Percentiles rank a stretch among this genome's conserved stretches.
phyloP scores from a whole-genome alignment of 1,140 invertebrate genomes.

The Drosophila rufa region DNA sequence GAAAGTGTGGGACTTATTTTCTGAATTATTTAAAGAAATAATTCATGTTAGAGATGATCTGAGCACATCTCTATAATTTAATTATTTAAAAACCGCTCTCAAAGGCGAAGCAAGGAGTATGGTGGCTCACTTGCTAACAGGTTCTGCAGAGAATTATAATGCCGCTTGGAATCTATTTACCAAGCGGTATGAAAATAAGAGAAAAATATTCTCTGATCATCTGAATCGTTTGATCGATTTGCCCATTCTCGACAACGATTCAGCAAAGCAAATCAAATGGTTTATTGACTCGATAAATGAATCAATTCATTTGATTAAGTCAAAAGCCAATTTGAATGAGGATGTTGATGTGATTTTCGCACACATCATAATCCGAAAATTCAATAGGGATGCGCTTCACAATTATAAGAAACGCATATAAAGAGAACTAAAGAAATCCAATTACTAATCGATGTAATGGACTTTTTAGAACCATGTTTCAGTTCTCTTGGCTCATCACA shows the following conservation, averaged over 20 bases:
- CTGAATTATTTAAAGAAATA: constrained; percentile 6
- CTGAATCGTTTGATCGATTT: constrained; percentile 9
- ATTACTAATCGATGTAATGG: too few relatives aligned
- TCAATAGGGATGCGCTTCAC: too few relatives aligned
- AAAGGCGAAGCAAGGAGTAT: neutral
- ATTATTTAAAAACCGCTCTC: constrained; percentile 1
- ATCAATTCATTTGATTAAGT: constrained; percentile 2
- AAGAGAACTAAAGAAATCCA: too few relatives aligned
- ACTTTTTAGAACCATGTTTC: too few relatives aligned
- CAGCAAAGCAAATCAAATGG: neutral
- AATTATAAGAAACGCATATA: too few relatives aligned
- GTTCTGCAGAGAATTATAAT: constrained; percentile 9
- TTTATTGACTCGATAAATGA: constrained; percentile 2
- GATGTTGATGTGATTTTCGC: constrained; percentile 12
- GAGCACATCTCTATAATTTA: constrained; percentile 8
- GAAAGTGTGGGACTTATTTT: constrained; percentile 1
- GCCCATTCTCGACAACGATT: neutral
- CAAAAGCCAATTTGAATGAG: neutral
- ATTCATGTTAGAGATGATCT: constrained; percentile 2
- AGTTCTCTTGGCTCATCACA: too few relatives aligned
- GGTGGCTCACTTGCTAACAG: neutral
- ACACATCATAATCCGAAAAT: too few relatives aligned
- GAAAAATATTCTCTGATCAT: constrained; percentile 5
- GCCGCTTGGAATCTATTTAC: constrained; percentile 17
- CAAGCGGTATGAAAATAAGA: constrained; percentile 18